These are phyloP conservation scores for Hypselothyrea guttata DNA, from an alignment of 2,888 invertebrate species.

Conservation along the genomic window DNA sequence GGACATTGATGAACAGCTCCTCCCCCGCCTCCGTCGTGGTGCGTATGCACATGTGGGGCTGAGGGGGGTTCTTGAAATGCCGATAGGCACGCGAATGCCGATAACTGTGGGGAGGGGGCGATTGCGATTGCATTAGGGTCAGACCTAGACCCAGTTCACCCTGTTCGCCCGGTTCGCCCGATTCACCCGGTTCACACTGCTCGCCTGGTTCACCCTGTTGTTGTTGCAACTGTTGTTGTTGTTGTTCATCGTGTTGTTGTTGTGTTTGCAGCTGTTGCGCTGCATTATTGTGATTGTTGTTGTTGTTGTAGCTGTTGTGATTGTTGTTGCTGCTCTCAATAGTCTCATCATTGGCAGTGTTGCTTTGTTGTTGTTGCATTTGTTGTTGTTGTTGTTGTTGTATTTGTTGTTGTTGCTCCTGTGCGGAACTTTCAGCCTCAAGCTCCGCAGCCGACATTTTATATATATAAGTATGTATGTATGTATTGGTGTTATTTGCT, in stretches of 20 bases:
- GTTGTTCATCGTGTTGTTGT: slow-evolving; percentile 28
- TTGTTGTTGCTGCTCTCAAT: slow-evolving; percentile 33
- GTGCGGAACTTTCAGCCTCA: slow-evolving; percentile 60
- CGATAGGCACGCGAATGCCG: slow-evolving; percentile 85
- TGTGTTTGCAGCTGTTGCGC: slow-evolving; percentile 47
- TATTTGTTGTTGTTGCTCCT: slow-evolving; percentile 56
- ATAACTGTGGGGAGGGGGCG: slow-evolving; percentile 84
- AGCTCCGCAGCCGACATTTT: slow-evolving; percentile 68
- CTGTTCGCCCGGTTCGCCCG: slow-evolving; percentile 51
- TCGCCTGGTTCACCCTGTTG: slow-evolving; percentile 45
- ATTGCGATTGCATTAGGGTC: slow-evolving; percentile 78
- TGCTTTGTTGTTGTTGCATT: slow-evolving; percentile 44
- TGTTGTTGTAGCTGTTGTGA: slow-evolving; percentile 38
- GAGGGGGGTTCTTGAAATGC: slow-evolving; percentile 88
- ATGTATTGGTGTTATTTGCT: slow-evolving; percentile 6
- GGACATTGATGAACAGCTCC: slow-evolving; percentile 86
- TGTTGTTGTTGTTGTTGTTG: slow-evolving; percentile 41
- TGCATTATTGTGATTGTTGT: slow-evolving; percentile 23
- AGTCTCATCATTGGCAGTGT: slow-evolving; percentile 36
- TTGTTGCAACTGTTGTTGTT: slow-evolving; percentile 32
- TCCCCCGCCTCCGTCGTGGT: slow-evolving; percentile 83
- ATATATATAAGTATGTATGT: background rate
- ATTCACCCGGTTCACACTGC: slow-evolving; percentile 57
- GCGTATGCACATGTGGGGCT: slow-evolving; percentile 89
- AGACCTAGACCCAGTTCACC: slow-evolving; percentile 58